A percentile compares a stretch with the other conserved stretches of the same genome.
phyloP scores from a whole-genome alignment of 2,113 vertebrate genomes.

The Melanerpes formicivorus region DNA sequence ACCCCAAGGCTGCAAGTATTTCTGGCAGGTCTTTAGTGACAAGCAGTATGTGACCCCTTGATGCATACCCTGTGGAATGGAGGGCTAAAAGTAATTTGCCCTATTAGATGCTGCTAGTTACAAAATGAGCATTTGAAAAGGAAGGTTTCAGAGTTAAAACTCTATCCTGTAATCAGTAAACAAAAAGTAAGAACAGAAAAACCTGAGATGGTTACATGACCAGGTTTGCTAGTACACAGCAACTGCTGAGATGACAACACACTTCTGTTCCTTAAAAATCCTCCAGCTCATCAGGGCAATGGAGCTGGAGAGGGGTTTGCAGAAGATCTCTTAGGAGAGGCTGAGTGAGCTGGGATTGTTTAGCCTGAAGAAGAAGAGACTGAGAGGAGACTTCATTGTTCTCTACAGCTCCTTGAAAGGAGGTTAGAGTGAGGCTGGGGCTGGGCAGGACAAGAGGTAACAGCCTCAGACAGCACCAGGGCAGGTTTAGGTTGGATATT shows the following conservation, averaged over 20 bases:
- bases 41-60: neutral
- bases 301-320: too few relatives aligned
- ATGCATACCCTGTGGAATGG: neutral
- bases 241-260: neutral
- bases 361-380: too few relatives aligned
- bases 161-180: neutral
- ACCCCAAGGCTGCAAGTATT: neutral
- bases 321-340: too few relatives aligned
- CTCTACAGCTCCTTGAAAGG: too few relatives aligned
- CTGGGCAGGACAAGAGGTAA: too few relatives aligned
- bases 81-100: neutral
- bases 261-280: neutral
- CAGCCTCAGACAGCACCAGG: too few relatives aligned
- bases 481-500: too few relatives aligned
- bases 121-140: neutral
- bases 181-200: neutral
- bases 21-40: neutral
- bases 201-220: neutral
- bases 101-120: neutral
- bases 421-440: too few relatives aligned
- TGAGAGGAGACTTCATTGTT: too few relatives aligned
- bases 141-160: neutral
- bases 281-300: neutral
- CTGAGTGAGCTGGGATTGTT: too few relatives aligned
- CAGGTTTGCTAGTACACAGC: neutral